Evolutionary conservation across 2,113 vertebrate genomes (phyloP).

Genomic region (Phainopepla nitens): DNA sequence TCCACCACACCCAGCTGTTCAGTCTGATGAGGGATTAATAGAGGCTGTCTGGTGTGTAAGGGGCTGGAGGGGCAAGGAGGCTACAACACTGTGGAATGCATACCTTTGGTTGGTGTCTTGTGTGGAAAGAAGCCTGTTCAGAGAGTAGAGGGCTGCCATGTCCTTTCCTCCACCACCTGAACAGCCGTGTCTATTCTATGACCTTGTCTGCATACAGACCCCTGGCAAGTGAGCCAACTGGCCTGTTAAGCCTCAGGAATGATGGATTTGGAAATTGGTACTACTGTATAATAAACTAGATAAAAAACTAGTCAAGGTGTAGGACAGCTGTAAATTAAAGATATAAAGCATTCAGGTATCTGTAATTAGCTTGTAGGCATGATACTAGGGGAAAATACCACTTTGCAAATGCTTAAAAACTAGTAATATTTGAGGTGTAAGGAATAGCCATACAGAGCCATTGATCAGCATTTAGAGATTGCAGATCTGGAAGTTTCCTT

Average conservation of each 20-base stretch:
- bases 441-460: not conserved
- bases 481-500: not conserved
- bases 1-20: not conserved
- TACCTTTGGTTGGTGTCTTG: not conserved
- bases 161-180: not conserved
- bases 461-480: not conserved
- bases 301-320: not conserved
- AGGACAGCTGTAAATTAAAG: not conserved
- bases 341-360: not conserved
- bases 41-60: not conserved
- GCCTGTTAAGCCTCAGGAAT: not conserved
- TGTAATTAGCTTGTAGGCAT: not conserved
- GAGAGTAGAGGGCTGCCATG: not conserved
- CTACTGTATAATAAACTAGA: not conserved
- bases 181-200: accelerated
- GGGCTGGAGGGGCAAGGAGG: not conserved
- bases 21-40: not conserved
- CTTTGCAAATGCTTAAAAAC: not conserved
- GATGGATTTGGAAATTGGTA: not conserved
- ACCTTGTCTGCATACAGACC: not conserved
- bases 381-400: not conserved
- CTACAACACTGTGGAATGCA: not conserved
- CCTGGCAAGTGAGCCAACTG: not conserved
- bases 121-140: not conserved
- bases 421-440: not conserved